A percentile compares a stretch with the other conserved stretches of the same genome.
phyloP scores from a whole-genome alignment of 1,140 invertebrate species.

The Calosoma granatense region DNA sequence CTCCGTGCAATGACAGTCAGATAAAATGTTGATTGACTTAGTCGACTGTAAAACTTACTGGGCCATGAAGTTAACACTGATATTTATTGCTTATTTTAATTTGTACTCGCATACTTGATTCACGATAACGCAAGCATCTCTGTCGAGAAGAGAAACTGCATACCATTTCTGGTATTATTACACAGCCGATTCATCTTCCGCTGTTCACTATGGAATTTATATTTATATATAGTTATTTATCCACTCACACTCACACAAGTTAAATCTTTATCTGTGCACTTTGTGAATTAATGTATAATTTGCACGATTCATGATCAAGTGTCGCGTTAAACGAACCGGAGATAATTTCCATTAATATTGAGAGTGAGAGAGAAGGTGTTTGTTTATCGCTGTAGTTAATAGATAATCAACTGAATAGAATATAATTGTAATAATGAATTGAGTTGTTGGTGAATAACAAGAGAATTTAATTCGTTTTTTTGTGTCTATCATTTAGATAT shows the following conservation, averaged over 20 bases:
- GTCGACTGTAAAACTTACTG: conserved; percentile 7
- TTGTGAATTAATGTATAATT: too few relatives aligned
- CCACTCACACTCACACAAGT: too few relatives aligned
- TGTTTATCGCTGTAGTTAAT: too few relatives aligned
- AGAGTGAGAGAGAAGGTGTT: too few relatives aligned
- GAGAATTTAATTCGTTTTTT: too few relatives aligned
- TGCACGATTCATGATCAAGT: too few relatives aligned
- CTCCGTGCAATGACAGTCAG: neutral
- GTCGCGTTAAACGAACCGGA: neutral
- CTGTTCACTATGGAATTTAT: neutral
- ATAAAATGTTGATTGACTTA: neutral
- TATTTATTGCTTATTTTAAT: conserved; percentile 9
- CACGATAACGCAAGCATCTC: neutral
- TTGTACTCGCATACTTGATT: conserved; percentile 6
- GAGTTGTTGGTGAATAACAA: too few relatives aligned
- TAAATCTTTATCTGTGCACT: neutral
- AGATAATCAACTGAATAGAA: too few relatives aligned
- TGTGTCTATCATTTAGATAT: too few relatives aligned
- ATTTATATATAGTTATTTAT: neutral
- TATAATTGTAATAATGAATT: too few relatives aligned
- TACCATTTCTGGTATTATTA: neutral
- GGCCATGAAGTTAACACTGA: neutral
- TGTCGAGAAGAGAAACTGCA: neutral
- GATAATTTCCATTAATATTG: too few relatives aligned
- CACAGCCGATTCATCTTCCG: neutral